Evolutionary conservation across 35 echinoderm and acorn worm species (phyloP).

Genomic region (Heliocidaris erythrogramma): DNA sequence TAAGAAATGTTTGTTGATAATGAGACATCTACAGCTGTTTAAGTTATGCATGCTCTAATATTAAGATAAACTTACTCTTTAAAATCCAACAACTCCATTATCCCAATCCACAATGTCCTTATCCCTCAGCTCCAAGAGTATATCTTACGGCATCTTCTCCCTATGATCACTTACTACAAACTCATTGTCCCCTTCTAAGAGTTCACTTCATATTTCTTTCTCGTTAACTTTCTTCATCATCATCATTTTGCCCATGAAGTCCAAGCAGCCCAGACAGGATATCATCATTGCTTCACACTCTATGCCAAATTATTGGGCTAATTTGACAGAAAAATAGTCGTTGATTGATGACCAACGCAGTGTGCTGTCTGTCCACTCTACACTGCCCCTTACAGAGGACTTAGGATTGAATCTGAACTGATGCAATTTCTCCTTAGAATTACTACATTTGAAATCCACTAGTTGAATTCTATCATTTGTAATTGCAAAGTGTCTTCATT

Average conservation of each 20-base stretch:
- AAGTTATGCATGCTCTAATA: neutral
- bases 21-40: neutral
- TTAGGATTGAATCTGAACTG: neutral
- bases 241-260: neutral
- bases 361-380: neutral
- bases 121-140: neutral
- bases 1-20: neutral
- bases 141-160: neutral
- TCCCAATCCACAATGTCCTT: neutral
- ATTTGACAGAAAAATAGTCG: slow-evolving; percentile 18
- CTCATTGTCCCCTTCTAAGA: neutral
- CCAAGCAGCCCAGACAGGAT: neutral
- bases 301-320: neutral
- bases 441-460: neutral
- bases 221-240: neutral
- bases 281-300: slow-evolving; percentile 10
- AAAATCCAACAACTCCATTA: neutral
- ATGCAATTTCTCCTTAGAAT: neutral
- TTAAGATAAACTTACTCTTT: neutral
- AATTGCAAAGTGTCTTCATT: neutral
- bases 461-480: neutral
- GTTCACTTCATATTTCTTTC: neutral
- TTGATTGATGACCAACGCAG: neutral
- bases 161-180: neutral
- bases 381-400: neutral